Conservation (phyloP, 2,797 vertebrate genomes). For the Hylomyscus alleni region DNA sequence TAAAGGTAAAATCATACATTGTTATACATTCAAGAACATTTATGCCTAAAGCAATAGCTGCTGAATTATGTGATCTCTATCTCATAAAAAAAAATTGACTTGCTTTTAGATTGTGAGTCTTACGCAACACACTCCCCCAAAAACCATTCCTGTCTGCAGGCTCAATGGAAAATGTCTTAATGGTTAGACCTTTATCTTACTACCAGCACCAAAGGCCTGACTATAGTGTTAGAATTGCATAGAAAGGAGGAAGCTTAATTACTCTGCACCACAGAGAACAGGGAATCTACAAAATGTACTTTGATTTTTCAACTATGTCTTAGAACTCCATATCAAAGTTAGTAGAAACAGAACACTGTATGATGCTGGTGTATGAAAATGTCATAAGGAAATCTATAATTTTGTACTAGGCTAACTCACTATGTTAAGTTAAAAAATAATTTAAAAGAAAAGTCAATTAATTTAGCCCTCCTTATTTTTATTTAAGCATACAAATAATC, state of each 20-base stretch:
- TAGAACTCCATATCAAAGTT: conserved; percentile 28
- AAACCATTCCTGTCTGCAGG: background rate
- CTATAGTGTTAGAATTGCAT: background rate
- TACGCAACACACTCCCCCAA: fast-evolving
- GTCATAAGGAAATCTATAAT: background rate
- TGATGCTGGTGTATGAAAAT: background rate
- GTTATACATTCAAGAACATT: background rate
- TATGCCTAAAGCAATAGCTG: background rate
- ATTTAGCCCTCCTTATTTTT: conserved; percentile 38
- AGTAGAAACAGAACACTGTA: background rate
- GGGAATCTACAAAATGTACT: background rate
- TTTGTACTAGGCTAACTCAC: background rate
- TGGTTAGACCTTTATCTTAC: background rate
- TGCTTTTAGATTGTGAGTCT: background rate
- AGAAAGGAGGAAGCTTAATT: background rate
- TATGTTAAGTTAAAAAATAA: background rate
- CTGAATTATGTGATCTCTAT: background rate
- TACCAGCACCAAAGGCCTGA: background rate
- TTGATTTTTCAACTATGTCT: background rate
- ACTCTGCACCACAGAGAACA: background rate
- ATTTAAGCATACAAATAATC: conserved; percentile 2
- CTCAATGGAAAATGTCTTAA: background rate
- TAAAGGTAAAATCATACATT: background rate
- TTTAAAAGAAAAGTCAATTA: conserved; percentile 42
- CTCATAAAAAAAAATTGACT: background rate